Conservation (phyloP, 2,797 vertebrate species). For the Lerista edwardsae region DNA sequence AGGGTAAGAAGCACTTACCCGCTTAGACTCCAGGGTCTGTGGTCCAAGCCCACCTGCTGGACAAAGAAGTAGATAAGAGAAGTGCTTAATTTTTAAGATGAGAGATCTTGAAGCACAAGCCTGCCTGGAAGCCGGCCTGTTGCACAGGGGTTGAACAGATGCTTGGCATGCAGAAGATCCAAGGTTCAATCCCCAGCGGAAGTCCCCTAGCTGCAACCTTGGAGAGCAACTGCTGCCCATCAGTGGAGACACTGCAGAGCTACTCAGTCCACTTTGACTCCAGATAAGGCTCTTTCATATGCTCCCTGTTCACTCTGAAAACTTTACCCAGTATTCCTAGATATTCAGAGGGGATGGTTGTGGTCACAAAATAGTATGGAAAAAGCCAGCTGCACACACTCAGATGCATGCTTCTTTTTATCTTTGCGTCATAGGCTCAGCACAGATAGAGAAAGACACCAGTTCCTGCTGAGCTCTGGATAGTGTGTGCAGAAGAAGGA, state of each 20-base stretch:
- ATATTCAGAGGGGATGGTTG: neutral
- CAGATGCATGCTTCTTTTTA: neutral
- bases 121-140: neutral
- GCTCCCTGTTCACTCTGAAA: neutral
- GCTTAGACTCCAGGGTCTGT: slow-evolving; percentile 22
- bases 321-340: neutral
- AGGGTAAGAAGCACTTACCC: slow-evolving; percentile 38
- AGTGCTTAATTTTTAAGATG: neutral
- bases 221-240: too few species aligned
- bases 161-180: too few species aligned
- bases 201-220: too few species aligned
- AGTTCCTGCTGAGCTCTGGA: neutral
- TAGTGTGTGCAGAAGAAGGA: neutral
- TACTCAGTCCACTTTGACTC: too few species aligned
- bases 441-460: neutral
- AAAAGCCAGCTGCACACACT: neutral
- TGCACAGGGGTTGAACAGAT: neutral
- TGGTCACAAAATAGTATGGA: neutral
- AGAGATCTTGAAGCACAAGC: neutral
- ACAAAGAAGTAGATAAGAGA: slow-evolving; percentile 26
- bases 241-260: too few species aligned
- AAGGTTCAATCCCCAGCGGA: too few species aligned
- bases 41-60: slow-evolving; percentile 55
- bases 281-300: too few species aligned
- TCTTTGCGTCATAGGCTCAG: neutral